Evolutionary conservation across 2,797 vertebrate genomes (phyloP), one percentile per base, ranked within the genome.

Genomic region (Picus viridis): DNA sequence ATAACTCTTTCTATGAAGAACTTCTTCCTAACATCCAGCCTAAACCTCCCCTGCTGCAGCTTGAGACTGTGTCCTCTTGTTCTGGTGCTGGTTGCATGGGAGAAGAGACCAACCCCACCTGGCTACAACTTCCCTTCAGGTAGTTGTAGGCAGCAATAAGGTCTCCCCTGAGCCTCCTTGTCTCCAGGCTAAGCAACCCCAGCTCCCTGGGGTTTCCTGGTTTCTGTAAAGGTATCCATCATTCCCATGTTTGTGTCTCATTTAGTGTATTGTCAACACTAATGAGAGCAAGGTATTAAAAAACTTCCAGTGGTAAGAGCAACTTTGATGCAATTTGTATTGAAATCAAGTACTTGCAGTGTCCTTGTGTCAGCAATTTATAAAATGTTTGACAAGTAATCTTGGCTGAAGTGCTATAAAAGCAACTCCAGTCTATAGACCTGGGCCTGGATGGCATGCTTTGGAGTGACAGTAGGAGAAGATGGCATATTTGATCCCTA

Each of bases 201-300:
- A 39, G 39, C 12, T 39, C 39, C 39, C 39, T 39, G 39, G 39
- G 39, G 39, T 39, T 39, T 39, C 39, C 53, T 71, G 4, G 2
- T 86, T 88, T 57, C n/a, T 67, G 64, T 47, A 54, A 86, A 58
- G 41, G 4, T 23, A 22, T 74, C 67, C 81, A 10, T 78, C 30
- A 80, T 51, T 12, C n/a, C 15, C 16, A 23, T 24, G 9, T 62
- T 91, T 83, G 29, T 81, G 73, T 89, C 79, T 77, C 19, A 32
- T 54, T 91, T 91, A 91, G 67, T 39, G 53, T 79, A 61, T 92
- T 64, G 15, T 53, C 71, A 67, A 94, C 73, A 72, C 79, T 63
- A 91, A 81, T 62, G 41, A 74, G 54, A 87, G 36, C 82, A 86
- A 8, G 59, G 73, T 73, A 63, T 63, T 85, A 57, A 63, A 73